phyloP scores from a whole-genome alignment of 2,113 vertebrate species.

The Sigmodon hispidus region DNA sequence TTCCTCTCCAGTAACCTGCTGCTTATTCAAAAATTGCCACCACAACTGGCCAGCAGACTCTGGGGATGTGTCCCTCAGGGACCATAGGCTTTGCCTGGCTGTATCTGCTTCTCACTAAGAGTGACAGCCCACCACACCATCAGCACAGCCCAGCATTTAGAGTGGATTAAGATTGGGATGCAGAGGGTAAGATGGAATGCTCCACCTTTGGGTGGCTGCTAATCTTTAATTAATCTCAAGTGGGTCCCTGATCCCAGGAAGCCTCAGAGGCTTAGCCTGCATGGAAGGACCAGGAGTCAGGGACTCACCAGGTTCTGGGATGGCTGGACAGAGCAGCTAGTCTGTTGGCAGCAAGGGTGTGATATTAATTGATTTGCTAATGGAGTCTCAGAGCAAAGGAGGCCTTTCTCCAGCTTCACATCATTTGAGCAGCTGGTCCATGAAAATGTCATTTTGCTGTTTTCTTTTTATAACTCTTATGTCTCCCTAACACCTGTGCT shows the following conservation, averaged over 20 bases:
- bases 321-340: background rate
- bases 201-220: background rate
- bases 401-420: conserved; percentile 33
- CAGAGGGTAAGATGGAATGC: rapidly evolving
- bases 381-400: conserved; percentile 50
- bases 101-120: background rate
- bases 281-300: background rate
- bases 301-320: background rate
- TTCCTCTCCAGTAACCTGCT: conserved; percentile 1
- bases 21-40: background rate
- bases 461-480: conserved; percentile 53
- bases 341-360: background rate
- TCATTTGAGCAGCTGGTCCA: conserved; percentile 67
- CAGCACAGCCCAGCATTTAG: conserved; percentile 31
- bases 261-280: background rate
- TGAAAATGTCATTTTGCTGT: conserved; percentile 74
- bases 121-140: conserved; percentile 26
- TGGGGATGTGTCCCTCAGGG: conserved; percentile 21
- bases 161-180: background rate
- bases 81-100: conserved; percentile 66
- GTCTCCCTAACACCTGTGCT: conserved; percentile 67
- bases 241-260: background rate
- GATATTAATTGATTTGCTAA: conserved; percentile 65
- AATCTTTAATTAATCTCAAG: conserved; percentile 41
- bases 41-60: conserved; percentile 37